Evolutionary conservation across 2,888 invertebrate species (phyloP).

Genomic region (Hypomecis atomaria): DNA sequence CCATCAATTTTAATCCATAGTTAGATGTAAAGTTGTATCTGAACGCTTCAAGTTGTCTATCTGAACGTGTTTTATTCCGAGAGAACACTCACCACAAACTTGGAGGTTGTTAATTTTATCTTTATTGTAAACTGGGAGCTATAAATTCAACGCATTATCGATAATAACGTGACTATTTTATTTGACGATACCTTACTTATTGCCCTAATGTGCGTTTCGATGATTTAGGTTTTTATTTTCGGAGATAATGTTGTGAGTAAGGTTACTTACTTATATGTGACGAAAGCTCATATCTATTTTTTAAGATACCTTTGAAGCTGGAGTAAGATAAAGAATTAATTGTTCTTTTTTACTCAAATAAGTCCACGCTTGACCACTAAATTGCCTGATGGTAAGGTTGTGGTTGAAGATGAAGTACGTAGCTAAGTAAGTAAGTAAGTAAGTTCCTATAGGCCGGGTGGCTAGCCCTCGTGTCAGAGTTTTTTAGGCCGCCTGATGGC

Average conservation of each 20-base stretch:
- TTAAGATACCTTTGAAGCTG: too few species aligned
- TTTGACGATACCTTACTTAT: conserved; percentile 42
- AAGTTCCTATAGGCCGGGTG: too few species aligned
- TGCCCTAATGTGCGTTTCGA: conserved; percentile 14
- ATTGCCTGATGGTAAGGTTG: too few species aligned
- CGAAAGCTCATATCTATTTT: too few species aligned
- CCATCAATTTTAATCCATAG: too few species aligned
- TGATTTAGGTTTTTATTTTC: conserved; percentile 10
- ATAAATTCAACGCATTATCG: conserved; percentile 55
- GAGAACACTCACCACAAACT: conserved; percentile 35
- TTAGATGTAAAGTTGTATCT: neutral
- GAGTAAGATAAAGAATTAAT: too few species aligned
- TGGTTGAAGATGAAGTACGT: too few species aligned
- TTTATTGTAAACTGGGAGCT: conserved; percentile 47
- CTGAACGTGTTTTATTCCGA: neutral
- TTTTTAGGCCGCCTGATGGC: too few species aligned
- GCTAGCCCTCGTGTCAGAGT: too few species aligned
- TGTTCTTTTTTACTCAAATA: too few species aligned
- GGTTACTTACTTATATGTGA: neutral
- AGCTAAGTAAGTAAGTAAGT: too few species aligned
- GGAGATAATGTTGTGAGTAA: neutral
- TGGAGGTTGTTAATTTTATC: conserved; percentile 45
- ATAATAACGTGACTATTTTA: conserved; percentile 52
- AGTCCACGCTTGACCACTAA: too few species aligned
- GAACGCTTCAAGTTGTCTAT: neutral